Conservation (phyloP, 2,888 invertebrate species). For the Brachyopa scutellaris region DNA sequence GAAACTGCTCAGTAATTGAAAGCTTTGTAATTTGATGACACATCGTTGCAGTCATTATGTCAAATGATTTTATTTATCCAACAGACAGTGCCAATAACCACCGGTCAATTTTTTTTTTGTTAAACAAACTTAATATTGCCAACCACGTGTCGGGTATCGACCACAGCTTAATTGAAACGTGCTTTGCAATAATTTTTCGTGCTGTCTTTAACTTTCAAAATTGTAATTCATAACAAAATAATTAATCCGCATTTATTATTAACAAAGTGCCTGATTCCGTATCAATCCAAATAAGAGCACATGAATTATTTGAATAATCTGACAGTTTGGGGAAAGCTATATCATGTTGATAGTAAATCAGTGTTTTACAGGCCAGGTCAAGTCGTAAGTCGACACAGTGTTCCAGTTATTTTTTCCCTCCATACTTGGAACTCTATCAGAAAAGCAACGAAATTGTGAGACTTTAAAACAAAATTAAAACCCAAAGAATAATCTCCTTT, state of each 20-base stretch:
- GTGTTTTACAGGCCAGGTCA: constrained; percentile 27
- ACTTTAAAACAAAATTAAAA: neutral
- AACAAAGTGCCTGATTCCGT: constrained; percentile 5
- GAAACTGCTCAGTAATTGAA: too few species aligned
- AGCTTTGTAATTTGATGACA: neutral
- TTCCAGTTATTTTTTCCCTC: constrained; percentile 33
- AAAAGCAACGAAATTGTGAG: constrained; percentile 18
- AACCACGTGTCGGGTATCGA: constrained; percentile 4
- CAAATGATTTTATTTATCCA: neutral
- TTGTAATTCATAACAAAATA: too few species aligned
- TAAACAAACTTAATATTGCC: neutral
- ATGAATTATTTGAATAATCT: constrained; percentile 22
- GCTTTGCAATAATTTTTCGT: neutral
- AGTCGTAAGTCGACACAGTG: constrained; percentile 42
- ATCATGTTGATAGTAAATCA: constrained; percentile 45
- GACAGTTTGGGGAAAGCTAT: constrained; percentile 1
- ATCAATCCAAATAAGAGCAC: neutral
- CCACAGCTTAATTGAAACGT: neutral
- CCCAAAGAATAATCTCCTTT: constrained; percentile 8
- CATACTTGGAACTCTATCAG: constrained; percentile 20
- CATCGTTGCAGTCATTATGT: neutral
- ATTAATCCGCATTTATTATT: constrained; percentile 21
- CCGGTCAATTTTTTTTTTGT: too few species aligned
- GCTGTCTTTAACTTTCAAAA: neutral
- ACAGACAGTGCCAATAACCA: too few species aligned